phyloP scores from a whole-genome alignment of 2,797 vertebrate species.

The Lacerta bilineata region DNA sequence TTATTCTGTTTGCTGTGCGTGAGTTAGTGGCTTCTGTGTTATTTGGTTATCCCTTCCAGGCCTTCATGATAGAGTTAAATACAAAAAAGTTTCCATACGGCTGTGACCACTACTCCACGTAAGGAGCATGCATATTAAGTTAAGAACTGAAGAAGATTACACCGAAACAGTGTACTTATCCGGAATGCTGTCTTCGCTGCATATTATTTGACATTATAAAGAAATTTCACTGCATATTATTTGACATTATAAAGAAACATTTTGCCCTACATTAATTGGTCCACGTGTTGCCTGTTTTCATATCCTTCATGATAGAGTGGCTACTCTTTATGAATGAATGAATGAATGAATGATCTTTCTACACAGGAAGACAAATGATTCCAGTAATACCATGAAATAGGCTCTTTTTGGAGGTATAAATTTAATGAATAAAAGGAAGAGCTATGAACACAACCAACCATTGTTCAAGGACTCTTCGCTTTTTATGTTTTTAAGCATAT shows the following conservation, averaged over 20 bases:
- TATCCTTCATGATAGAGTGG: not conserved
- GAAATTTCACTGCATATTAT: too few relatives aligned
- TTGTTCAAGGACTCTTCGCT: not conserved
- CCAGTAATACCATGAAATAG: not conserved
- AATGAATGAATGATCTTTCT: not conserved
- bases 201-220: too few relatives aligned
- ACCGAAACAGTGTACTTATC: too few relatives aligned
- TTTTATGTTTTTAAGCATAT: not conserved
- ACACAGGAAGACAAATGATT: not conserved
- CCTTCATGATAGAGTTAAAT: not conserved
- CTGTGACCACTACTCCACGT: too few relatives aligned
- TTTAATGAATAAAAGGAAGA: not conserved
- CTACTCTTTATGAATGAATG: not conserved
- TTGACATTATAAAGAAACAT: too few relatives aligned
- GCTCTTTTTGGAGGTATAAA: too few relatives aligned
- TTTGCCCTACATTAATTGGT: too few relatives aligned
- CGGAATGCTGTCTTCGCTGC: too few relatives aligned
- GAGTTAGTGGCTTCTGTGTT: not conserved
- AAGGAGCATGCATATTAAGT: too few relatives aligned
- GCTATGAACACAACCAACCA: not conserved
- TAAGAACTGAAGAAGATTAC: too few relatives aligned
- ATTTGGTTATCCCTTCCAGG: not conserved
- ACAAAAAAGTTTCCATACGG: too few relatives aligned
- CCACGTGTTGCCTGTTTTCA: too few relatives aligned
- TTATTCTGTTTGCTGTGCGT: not conserved